Conservation (phyloP, 53 echinoderm and acorn worm genomes). For the Antedon mediterranea region DNA sequence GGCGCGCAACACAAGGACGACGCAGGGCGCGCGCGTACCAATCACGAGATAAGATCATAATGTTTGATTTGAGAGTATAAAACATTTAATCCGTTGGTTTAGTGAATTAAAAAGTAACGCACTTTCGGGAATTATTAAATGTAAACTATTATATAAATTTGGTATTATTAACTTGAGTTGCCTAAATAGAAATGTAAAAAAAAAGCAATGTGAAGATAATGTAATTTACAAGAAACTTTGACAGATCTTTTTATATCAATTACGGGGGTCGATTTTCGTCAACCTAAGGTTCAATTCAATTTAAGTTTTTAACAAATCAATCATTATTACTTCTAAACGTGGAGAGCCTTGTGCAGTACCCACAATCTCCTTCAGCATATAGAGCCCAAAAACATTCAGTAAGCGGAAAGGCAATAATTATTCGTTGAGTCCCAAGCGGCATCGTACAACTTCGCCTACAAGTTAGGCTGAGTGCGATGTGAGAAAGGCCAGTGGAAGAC, state of each 20-base stretch:
- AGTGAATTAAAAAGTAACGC: no score
- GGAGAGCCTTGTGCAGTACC: background rate
- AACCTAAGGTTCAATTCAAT: background rate
- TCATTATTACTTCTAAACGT: background rate
- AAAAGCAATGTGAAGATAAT: no score
- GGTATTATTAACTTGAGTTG: no score
- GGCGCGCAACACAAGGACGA: no score
- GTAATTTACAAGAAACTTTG: background rate
- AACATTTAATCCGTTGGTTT: no score
- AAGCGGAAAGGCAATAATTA: background rate
- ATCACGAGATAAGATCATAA: no score
- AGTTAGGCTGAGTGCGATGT: background rate
- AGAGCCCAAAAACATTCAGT: background rate
- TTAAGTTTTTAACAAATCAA: background rate
- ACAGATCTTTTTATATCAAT: background rate
- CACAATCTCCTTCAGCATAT: background rate
- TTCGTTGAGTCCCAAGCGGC: background rate
- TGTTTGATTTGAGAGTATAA: no score
- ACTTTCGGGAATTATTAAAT: no score
- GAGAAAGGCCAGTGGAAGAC: background rate
- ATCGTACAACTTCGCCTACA: background rate
- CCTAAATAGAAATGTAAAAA: no score
- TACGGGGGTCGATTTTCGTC: background rate
- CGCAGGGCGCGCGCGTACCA: no score
- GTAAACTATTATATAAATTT: no score